These are phyloP conservation scores for Brenthis daphne DNA, from an alignment of 2,888 invertebrate genomes.

Conservation along the genomic window DNA sequence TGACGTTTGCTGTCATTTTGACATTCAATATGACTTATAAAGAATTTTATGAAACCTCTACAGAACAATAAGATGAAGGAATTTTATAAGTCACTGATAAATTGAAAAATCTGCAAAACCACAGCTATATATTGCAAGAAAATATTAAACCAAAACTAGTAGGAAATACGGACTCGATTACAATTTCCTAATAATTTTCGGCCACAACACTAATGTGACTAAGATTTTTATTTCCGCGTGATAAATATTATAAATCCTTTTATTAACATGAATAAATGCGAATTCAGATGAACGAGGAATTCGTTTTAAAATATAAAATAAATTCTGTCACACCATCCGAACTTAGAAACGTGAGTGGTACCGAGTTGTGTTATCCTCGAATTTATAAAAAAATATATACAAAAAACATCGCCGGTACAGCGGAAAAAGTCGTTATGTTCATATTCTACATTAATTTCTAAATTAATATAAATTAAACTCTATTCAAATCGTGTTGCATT, in stretches of 20 bases:
- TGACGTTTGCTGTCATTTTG: not conserved
- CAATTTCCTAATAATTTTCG: slow-evolving; percentile 28
- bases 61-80: too few relatives aligned
- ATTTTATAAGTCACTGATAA: not conserved
- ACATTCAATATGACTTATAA: too few relatives aligned
- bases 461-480: not conserved
- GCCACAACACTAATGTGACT: slow-evolving; percentile 20
- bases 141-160: not conserved
- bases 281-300: slow-evolving; percentile 56
- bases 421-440: not conserved
- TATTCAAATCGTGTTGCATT: too few relatives aligned
- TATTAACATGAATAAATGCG: slow-evolving; percentile 69
- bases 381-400: slow-evolving; percentile 22
- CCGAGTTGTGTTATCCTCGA: slow-evolving; percentile 29
- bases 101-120: slow-evolving; percentile 15
- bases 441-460: not conserved
- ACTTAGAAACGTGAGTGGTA: slow-evolving; percentile 37
- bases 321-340: slow-evolving; percentile 53
- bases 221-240: slow-evolving; percentile 29
- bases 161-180: slow-evolving; percentile 1
- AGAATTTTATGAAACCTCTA: too few relatives aligned
- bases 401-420: slow-evolving; percentile 5
- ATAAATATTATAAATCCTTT: slow-evolving; percentile 47
- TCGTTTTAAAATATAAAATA: slow-evolving; percentile 35
- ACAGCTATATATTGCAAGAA: slow-evolving; percentile 9